Percentiles rank a stretch among this genome's conserved stretches.
These are phyloP conservation scores for Microcebus jonahi DNA, from an alignment of 2,113 vertebrate species.

Conservation along the genomic window DNA sequence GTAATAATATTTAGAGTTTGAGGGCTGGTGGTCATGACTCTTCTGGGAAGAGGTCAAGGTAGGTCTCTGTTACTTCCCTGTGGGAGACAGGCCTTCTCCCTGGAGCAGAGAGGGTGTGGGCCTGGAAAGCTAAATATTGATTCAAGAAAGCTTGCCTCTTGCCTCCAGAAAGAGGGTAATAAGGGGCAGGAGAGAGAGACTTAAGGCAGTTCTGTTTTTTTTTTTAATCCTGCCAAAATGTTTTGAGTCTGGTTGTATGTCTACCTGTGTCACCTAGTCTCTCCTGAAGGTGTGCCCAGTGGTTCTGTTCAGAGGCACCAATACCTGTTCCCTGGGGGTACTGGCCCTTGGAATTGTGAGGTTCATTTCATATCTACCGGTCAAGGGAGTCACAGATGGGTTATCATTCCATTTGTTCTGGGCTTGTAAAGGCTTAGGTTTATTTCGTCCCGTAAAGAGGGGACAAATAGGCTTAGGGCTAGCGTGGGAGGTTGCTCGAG, in stretches of 20 bases:
- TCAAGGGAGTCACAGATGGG: slow-evolving; percentile 4
- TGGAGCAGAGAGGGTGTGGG: background rate
- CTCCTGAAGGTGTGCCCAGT: background rate
- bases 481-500: background rate
- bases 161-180: background rate
- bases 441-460: background rate
- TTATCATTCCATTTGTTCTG: slow-evolving; percentile 32
- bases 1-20: background rate
- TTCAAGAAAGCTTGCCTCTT: slow-evolving; percentile 34
- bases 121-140: slow-evolving; percentile 28
- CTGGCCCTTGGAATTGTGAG: background rate
- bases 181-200: background rate
- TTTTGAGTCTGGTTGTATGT: slow-evolving; percentile 39
- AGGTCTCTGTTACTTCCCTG: slow-evolving; percentile 12
- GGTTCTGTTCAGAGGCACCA: background rate
- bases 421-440: background rate
- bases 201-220: background rate
- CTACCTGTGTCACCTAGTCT: background rate
- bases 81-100: background rate
- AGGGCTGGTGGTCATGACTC: background rate
- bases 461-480: background rate
- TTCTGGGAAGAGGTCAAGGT: slow-evolving; percentile 33
- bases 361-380: background rate
- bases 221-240: background rate
- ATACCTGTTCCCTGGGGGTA: background rate